Percentiles rank a stretch among this genome's conserved stretches.
Evolutionary conservation across 1,140 invertebrate species (phyloP).

Genomic region (Sminthurinus signatus): DNA sequence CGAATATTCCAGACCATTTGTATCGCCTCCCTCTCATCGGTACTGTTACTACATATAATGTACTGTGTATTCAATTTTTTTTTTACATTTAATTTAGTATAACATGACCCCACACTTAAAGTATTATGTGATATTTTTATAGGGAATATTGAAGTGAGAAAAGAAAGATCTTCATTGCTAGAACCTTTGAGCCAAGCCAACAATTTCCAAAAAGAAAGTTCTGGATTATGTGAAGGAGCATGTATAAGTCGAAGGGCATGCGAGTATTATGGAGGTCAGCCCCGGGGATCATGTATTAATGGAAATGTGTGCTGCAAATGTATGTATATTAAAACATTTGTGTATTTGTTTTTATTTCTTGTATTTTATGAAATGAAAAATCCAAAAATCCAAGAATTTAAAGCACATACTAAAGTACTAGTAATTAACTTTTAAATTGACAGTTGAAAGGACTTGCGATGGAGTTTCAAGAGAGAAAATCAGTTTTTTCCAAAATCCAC

Average conservation of each 20-base stretch:
- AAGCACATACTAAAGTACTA: background rate
- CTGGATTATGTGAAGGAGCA: constrained; percentile 23
- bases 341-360: background rate
- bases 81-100: no score
- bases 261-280: constrained; percentile 20
- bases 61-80: no score
- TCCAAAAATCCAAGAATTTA: background rate
- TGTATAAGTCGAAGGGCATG: constrained; percentile 25
- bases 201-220: background rate
- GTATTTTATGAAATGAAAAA: background rate
- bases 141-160: background rate
- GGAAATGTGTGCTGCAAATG: constrained; percentile 32
- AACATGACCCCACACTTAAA: no score
- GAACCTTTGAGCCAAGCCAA: background rate
- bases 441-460: constrained; percentile 44
- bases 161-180: constrained; percentile 1
- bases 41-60: background rate
- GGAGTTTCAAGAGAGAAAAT: constrained; percentile 43
- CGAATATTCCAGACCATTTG: constrained; percentile 1
- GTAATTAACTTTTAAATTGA: constrained; percentile 3
- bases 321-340: no score
- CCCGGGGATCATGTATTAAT: constrained; percentile 22
- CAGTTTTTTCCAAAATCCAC: constrained; percentile 44
- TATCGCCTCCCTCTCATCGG: constrained; percentile 8
- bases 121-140: no score